Evolutionary conservation across 2,888 invertebrate species (phyloP), one percentile per base, ranked within the genome.

Genomic region (Shargacucullia verbasci): DNA sequence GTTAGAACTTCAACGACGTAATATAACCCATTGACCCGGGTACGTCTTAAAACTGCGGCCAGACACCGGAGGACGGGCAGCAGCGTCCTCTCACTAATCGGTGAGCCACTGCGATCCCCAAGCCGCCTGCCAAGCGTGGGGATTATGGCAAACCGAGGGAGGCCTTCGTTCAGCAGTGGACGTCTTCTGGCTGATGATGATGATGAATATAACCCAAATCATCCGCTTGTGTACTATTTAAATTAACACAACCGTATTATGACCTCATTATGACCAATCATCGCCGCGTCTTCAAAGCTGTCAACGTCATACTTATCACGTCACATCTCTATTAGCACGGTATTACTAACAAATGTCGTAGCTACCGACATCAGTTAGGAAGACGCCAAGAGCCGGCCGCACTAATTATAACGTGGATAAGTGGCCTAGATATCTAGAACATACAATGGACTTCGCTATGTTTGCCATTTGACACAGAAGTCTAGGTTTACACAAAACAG

Each of bases 381-480:
- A 69, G 70, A 65, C 59, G 70, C 53, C 48, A 50, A 58, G 5
- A 53, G 58, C 39, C 39, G 31, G 37, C 53, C 29, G 25, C 62
- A 64, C 79, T 78, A 78, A 76, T 77, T 79, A 70, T 70, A 76
- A 66, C 73, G 53, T 49, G 67, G 60, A 72, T 73, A 78, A 75
- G 52, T 78, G 76, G 54, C 70, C 76, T 60, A 76, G 58, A 65
- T 76, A 65, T 50, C 67, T 67, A 62, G 61, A 46, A 45, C 38
- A 64, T 44, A 74, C 70, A 76, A 69, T 62, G 63, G 41, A 59
- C 54, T 48, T 34, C 29, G 39, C 45, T 56, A 48, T 33, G 31
- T 55, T 53, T 33, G 15, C 8, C 29, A 31, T 49, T 34, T 27
- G 43, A 49, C 25, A 54, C 74, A 74, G 73, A 66, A 76, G 77